Base-by-base conservation (phyloP, 2,797 vertebrate genomes). In the Rallus crepitans region DNA sequence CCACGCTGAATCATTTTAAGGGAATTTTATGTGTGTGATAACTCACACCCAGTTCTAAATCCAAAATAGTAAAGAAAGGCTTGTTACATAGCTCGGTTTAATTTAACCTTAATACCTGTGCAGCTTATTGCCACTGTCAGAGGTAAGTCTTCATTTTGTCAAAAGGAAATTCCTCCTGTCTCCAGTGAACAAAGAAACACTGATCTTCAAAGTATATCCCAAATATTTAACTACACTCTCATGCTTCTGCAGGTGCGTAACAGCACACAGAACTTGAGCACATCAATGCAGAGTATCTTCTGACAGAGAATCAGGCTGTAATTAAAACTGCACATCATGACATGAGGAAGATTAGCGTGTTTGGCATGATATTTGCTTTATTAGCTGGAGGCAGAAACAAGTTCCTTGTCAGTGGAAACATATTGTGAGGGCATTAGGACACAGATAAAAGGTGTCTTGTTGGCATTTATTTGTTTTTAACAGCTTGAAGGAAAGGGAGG, bases 341-440 rank as follows among this genome's bases (percentile, higher is more conserved):
- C 82, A 95, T 84, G 68, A 93, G 90, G 94, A 92, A 92, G 91
- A 96, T 94, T 50, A 94, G 70, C 5, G 27, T 64, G 52, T 82
- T 95, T 91, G 88, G 86, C 75, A 61, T 90, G 77, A 27, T 93
- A 87, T 82, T 93, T 84, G 79, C 90, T 91, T 82, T 82, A 92
- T 87, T 94, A 94, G 94, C 94, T 96, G 78, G 82, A 94, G 87
- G 90, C 89, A 95, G 82, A 95, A 96, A 73, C 59, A 71, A 87
- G 84, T 94, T 96, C 77, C 87, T 88, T 72, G 55, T 95, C 56
- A 88, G 72, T 83, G 84, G 78, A 94, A 96, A 90, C 76, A 68
- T 39, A 93, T 28, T 80, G 78, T 68, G 85, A 92, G 94, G 90
- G 95, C 89, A 95, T 68, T 52, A 92, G 82, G 71, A 91, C 90